Percentiles rank a stretch among this genome's conserved stretches.
Evolutionary conservation across 2,113 vertebrate species (phyloP).

Genomic region (Geococcyx californianus): DNA sequence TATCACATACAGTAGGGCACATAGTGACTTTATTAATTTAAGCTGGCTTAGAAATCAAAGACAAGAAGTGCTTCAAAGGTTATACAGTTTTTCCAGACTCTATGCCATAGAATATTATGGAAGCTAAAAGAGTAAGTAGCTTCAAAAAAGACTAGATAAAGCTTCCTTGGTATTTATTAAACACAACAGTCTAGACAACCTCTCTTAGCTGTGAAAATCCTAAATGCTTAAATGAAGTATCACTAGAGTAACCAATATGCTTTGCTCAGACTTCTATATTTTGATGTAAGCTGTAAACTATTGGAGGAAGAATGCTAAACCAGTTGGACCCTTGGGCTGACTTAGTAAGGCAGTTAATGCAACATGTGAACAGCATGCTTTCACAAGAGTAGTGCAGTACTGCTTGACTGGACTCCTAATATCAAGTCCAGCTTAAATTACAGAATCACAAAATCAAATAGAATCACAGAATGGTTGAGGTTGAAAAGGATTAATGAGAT

Average conservation of each 20-base stretch:
- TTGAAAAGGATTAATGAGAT: neutral
- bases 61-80: neutral
- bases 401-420: neutral
- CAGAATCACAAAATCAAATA: neutral
- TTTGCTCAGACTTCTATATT: neutral
- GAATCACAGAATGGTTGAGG: neutral
- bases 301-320: neutral
- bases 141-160: conserved; percentile 23
- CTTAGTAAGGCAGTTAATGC: neutral
- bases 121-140: neutral
- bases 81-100: neutral
- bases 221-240: neutral
- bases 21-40: neutral
- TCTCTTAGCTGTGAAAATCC: neutral
- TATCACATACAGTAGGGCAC: neutral
- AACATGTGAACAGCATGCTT: neutral
- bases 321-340: rapidly evolving
- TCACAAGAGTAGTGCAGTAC: rapidly evolving
- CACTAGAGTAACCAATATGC: neutral
- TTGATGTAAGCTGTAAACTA: neutral
- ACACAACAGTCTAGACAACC: neutral
- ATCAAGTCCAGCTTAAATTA: neutral
- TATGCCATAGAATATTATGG: neutral
- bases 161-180: neutral
- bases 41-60: neutral